phyloP scores from a whole-genome alignment of 2,888 invertebrate genomes.

The Willowsia nigromaculata region DNA sequence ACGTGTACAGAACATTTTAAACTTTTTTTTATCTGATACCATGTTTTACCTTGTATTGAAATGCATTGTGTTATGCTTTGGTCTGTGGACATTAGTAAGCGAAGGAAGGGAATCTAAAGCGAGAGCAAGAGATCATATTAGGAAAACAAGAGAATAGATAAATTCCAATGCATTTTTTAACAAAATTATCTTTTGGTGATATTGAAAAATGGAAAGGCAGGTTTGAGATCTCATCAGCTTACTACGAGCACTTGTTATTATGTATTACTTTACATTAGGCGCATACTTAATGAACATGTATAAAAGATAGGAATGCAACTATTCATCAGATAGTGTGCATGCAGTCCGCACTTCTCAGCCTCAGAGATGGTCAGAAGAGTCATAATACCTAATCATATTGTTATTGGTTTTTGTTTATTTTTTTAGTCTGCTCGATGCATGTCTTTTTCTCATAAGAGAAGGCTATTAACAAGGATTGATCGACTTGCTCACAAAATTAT shows the following conservation, averaged over 20 bases:
- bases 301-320: not conserved
- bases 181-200: conserved; percentile 72
- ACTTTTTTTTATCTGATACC: conserved; percentile 56
- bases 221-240: conserved; percentile 70
- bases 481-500: conserved; percentile 51
- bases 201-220: conserved; percentile 76
- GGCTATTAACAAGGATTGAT: conserved; percentile 54
- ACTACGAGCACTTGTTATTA: not conserved
- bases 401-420: not conserved
- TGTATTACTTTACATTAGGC: not conserved
- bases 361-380: not conserved
- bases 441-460: not conserved
- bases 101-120: not conserved
- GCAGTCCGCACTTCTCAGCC: not conserved
- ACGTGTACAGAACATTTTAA: conserved; percentile 50
- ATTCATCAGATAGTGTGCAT: no score
- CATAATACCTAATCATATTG: not conserved
- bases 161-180: conserved; percentile 69
- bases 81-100: not conserved
- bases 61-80: not conserved
- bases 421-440: not conserved
- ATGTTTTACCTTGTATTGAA: conserved; percentile 40
- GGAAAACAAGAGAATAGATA: conserved; percentile 45
- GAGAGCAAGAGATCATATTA: conserved; percentile 46
- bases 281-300: not conserved